phyloP scores from a whole-genome alignment of 1,140 invertebrate genomes.

The Bradynema listronoti region DNA sequence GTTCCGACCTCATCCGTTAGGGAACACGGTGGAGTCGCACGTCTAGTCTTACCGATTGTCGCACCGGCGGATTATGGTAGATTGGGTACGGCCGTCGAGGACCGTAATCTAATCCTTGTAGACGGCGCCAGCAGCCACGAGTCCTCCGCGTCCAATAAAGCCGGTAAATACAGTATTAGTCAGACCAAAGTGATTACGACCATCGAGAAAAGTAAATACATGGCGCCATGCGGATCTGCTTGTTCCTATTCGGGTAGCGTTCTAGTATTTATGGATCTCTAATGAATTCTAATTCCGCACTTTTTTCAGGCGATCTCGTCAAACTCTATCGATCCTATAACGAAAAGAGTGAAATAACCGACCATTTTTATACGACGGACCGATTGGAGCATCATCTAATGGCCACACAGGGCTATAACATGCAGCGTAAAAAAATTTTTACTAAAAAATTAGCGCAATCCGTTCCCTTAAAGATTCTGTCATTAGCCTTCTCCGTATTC shows the following conservation, averaged over 20 bases:
- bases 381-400: slow-evolving; percentile 38
- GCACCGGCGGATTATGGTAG: slow-evolving; percentile 3
- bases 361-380: slow-evolving; percentile 51
- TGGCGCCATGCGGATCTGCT: slow-evolving; percentile 31
- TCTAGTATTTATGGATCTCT: no score
- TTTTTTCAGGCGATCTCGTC: slow-evolving; percentile 38
- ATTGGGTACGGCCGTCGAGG: no score
- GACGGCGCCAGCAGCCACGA: no score
- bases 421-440: slow-evolving; percentile 28
- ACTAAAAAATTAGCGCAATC: neutral
- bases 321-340: slow-evolving; percentile 41
- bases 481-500: no score
- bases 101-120: no score
- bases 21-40: no score
- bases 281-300: no score
- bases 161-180: neutral
- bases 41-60: no score
- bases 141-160: no score
- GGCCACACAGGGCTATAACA: slow-evolving; percentile 38
- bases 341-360: slow-evolving; percentile 34
- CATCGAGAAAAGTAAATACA: slow-evolving; percentile 27
- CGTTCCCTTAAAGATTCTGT: no score
- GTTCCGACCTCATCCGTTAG: no score
- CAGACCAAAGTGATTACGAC: slow-evolving; percentile 15
- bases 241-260: slow-evolving; percentile 30